Evolutionary conservation across 2,888 invertebrate species (phyloP).

Genomic region (Caenorhabditis sp.): DNA sequence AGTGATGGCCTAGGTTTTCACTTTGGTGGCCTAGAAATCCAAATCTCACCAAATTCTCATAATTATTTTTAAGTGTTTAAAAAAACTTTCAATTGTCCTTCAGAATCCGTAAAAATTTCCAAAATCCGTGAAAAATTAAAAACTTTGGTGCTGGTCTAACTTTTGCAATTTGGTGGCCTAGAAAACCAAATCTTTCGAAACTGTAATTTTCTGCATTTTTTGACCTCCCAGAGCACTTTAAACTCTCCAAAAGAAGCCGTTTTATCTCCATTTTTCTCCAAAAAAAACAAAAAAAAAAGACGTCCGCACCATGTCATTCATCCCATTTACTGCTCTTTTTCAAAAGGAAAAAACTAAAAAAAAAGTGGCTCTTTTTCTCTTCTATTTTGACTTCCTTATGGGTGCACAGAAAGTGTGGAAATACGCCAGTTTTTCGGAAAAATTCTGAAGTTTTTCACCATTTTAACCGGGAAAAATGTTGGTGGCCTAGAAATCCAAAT

Average conservation of each 20-base stretch:
- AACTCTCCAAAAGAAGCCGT: background rate
- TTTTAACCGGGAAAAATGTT: background rate
- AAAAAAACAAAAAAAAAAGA: background rate
- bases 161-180: background rate
- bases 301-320: background rate
- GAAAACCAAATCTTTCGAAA: background rate
- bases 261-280: slow-evolving; percentile 2
- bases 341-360: background rate
- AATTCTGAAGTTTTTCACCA: background rate
- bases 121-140: too few relatives aligned
- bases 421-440: background rate
- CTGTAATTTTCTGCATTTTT: background rate
- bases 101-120: too few relatives aligned
- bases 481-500: background rate
- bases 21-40: background rate
- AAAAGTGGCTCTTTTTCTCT: background rate
- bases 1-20: background rate
- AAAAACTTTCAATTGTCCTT: too few relatives aligned
- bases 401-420: background rate
- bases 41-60: background rate
- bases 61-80: too few relatives aligned
- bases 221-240: too few relatives aligned
- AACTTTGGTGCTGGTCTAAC: background rate
- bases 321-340: too few relatives aligned
- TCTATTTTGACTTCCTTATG: background rate